Base-by-base conservation (phyloP, 2,888 invertebrate species). In the Linyphia triangularis region DNA sequence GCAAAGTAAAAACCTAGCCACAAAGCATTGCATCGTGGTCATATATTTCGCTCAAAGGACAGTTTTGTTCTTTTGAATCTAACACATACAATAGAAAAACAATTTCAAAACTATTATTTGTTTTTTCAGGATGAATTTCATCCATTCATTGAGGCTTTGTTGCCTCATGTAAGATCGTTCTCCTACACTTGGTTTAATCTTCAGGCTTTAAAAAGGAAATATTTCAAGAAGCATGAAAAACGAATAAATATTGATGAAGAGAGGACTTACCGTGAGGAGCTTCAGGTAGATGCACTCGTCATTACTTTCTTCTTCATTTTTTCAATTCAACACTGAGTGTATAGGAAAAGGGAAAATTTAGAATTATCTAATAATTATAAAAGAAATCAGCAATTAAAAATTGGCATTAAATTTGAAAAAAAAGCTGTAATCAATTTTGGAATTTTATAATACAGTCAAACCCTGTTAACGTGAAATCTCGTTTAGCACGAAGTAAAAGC, bases 171-270 rank as follows among this genome's bases (percentile, higher is more conserved):
- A 94, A 99, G 99, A 95, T 97, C 99, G 93, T 99, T 99, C 95
- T 98, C 99, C 93, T 99, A 99, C 95, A 99, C 99, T 93, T 99
- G 99, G 99, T 99, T 99, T 95, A 99, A 99, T 95, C 95, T 99
- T 93, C 99, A 99, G 95, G 99, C 99, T 92, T 98, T 99, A 92
- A 99, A 99, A 94, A 95, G 99, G 93, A 99, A 99, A 95, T 99
- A 99, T 94, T 99, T 98, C 95, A 99, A 99, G 95, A 98, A 99
- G 94, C 98, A 99, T 95, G 99, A 99, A 93, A 99, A 99, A 93
- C 96, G 99, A 93, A 99, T 99, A 99, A 98, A 97, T 92, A 95
- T 99, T 94, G 99, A 99, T 94, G 99, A 99, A 94, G 99, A 99
- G 94, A 95, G 98, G 92, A 96, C 97, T 93, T 98, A 99, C 92